phyloP scores from a whole-genome alignment of 2,888 invertebrate species.

The Drosophila barbarae region DNA sequence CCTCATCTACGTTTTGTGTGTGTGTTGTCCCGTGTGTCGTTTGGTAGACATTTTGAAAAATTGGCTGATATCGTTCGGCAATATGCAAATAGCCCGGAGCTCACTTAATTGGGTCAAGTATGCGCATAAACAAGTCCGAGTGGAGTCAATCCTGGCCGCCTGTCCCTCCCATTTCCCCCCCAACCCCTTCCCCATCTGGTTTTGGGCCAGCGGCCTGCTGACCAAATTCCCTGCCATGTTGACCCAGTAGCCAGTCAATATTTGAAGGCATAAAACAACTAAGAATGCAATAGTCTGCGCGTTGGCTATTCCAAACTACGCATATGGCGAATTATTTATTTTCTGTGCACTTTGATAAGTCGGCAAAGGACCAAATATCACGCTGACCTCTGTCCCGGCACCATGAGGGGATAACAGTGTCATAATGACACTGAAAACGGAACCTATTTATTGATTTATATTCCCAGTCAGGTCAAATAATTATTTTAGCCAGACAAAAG shows the following conservation, averaged over 20 bases:
- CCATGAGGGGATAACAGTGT: neutral
- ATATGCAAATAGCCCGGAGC: constrained; percentile 64
- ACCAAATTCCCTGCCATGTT: constrained; percentile 37
- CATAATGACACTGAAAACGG: constrained; percentile 19
- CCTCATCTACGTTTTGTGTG: constrained; percentile 9
- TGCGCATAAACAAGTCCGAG: constrained; percentile 64
- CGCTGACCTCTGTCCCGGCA: neutral
- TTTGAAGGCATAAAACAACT: constrained; percentile 34
- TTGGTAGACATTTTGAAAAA: constrained; percentile 46
- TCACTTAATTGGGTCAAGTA: constrained; percentile 72
- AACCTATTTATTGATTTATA: constrained; percentile 12
- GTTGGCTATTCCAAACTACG: constrained; percentile 9
- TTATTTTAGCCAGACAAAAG: neutral
- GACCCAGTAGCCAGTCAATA: constrained; percentile 43
- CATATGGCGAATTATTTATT: constrained; percentile 22
- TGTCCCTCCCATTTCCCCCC: neutral
- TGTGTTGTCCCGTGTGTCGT: constrained; percentile 19
- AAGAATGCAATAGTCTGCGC: constrained; percentile 35
- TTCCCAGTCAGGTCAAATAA: too few species aligned
- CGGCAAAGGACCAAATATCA: constrained; percentile 8
- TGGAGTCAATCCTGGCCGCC: constrained; percentile 17
- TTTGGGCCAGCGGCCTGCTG: constrained; percentile 34
- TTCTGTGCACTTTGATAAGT: constrained; percentile 34
- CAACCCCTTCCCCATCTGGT: neutral
- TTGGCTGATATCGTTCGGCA: constrained; percentile 49